These are phyloP conservation scores for Poeciliopsis turrubarensis DNA, from an alignment of 2,113 vertebrate genomes.

Conservation along the genomic window DNA sequence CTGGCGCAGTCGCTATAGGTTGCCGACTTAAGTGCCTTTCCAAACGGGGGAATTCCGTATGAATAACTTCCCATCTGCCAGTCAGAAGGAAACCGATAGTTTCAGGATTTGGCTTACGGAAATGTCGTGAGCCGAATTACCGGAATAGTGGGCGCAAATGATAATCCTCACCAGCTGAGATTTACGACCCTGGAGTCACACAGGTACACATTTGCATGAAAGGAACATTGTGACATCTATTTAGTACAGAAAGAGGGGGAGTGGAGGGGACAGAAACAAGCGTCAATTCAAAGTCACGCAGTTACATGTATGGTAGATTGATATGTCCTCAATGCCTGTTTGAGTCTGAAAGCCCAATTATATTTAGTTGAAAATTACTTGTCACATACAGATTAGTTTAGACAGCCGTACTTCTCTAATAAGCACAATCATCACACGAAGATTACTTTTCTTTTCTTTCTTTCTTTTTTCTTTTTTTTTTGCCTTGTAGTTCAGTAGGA, in stretches of 20 bases:
- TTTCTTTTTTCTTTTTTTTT: no score
- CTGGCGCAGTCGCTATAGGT: constrained; percentile 5
- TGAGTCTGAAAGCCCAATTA: no score
- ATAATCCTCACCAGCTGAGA: not conserved
- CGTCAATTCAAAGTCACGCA: not conserved
- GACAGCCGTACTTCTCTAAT: no score
- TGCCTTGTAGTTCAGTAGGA: no score
- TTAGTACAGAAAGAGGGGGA: not conserved
- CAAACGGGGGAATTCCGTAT: constrained; percentile 48
- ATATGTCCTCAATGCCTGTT: not conserved
- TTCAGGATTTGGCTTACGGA: constrained; percentile 33
- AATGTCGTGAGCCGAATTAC: constrained; percentile 13
- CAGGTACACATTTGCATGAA: not conserved
- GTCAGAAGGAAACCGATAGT: constrained; percentile 67
- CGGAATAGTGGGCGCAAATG: constrained; percentile 7
- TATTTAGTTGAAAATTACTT: no score
- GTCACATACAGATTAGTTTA: no score
- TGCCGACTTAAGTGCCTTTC: not conserved
- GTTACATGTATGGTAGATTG: not conserved
- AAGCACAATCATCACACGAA: no score
- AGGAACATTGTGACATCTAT: not conserved
- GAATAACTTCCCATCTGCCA: constrained; percentile 31
- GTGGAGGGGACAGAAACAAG: not conserved
- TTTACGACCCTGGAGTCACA: not conserved
- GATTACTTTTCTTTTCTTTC: no score